These are phyloP conservation scores for Radopholus similis DNA, from an alignment of 1,140 invertebrate genomes.

Conservation along the genomic window DNA sequence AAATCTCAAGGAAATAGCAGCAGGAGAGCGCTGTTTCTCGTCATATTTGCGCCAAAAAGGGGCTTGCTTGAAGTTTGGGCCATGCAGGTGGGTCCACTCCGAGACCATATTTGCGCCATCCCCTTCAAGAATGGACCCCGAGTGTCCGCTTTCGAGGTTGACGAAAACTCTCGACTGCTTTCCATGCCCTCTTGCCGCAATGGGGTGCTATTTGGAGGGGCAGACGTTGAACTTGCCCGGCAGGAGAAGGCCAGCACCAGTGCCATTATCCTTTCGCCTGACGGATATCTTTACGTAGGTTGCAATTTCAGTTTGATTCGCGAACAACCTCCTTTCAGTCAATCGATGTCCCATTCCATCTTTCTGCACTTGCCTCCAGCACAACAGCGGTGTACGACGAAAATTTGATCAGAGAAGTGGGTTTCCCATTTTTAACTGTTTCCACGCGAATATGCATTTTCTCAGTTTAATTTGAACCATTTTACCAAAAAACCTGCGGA, in stretches of 20 bases:
- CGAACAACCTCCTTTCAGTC: slow-evolving; percentile 18
- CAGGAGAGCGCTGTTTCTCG: slow-evolving; percentile 33
- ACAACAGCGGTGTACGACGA: slow-evolving; percentile 36
- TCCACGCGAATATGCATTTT: background rate
- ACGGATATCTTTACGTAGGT: slow-evolving; percentile 34
- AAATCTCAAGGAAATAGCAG: slow-evolving; percentile 13
- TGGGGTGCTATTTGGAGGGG: slow-evolving; percentile 20
- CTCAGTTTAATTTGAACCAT: slow-evolving; percentile 19
- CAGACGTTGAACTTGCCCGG: background rate
- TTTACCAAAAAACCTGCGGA: background rate
- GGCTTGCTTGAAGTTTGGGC: slow-evolving; percentile 44
- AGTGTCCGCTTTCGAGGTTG: slow-evolving; percentile 44
- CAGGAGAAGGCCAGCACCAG: background rate
- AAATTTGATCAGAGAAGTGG: slow-evolving; percentile 41
- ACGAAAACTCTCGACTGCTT: slow-evolving; percentile 29
- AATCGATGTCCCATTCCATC: slow-evolving; percentile 43
- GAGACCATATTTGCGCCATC: background rate
- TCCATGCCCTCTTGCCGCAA: slow-evolving; percentile 10
- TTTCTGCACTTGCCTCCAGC: slow-evolving; percentile 36
- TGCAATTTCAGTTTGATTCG: slow-evolving; percentile 11
- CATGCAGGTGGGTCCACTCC: no score
- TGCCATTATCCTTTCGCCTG: slow-evolving; percentile 29
- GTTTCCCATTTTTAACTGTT: background rate
- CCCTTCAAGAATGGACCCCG: slow-evolving; percentile 38
- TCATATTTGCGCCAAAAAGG: slow-evolving; percentile 39